These are phyloP conservation scores for Electrophaes corylata DNA, from an alignment of 2,888 invertebrate genomes.

Conservation along the genomic window DNA sequence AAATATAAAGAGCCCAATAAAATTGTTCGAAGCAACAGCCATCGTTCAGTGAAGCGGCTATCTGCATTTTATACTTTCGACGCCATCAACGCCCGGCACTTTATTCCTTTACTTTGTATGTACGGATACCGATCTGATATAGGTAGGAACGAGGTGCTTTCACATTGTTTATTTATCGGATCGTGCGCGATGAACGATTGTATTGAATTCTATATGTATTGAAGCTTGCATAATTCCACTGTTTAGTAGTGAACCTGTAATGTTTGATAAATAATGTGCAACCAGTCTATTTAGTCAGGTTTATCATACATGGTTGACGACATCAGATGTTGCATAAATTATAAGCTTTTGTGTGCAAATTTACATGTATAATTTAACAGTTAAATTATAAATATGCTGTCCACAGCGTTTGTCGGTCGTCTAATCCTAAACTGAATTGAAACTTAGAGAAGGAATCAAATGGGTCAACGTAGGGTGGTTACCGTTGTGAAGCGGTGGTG, in stretches of 20 bases:
- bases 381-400: slow-evolving; percentile 49
- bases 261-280: slow-evolving; percentile 18
- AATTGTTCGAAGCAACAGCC: slow-evolving; percentile 65
- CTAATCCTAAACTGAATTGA: slow-evolving; percentile 64
- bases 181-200: slow-evolving; percentile 52
- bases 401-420: slow-evolving; percentile 41
- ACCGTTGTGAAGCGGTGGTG: no score
- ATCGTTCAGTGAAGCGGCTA: slow-evolving; percentile 68
- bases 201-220: slow-evolving; percentile 56
- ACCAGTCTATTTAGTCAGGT: slow-evolving; percentile 14
- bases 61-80: slow-evolving; percentile 75
- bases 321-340: slow-evolving; percentile 11
- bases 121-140: slow-evolving; percentile 41
- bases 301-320: slow-evolving; percentile 8
- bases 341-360: slow-evolving; percentile 8
- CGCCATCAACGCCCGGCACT: slow-evolving; percentile 58
- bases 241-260: slow-evolving; percentile 33
- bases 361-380: slow-evolving; percentile 6
- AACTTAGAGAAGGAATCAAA: slow-evolving; percentile 67
- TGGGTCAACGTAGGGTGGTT: slow-evolving; percentile 57
- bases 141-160: slow-evolving; percentile 47
- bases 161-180: slow-evolving; percentile 65
- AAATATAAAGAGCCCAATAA: slow-evolving; percentile 60
- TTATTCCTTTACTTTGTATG: slow-evolving; percentile 69
- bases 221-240: slow-evolving; percentile 41